Conservation (phyloP, 35 echinoderm and acorn worm species). For the Ophiothrix spiculata region DNA sequence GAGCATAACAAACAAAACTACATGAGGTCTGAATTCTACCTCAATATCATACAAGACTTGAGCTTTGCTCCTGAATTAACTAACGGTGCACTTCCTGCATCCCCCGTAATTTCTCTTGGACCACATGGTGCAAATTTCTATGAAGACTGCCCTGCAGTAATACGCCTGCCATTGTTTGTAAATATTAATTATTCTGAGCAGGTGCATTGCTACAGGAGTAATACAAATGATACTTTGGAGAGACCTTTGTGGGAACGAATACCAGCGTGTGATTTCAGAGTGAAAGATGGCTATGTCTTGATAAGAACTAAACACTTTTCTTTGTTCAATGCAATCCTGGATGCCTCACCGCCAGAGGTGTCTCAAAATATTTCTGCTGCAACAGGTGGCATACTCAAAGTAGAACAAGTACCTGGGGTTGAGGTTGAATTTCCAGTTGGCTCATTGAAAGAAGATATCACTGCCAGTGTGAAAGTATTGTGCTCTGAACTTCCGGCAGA, state of each 20-base stretch:
- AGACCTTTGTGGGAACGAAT: constrained; percentile 65
- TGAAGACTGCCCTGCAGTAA: constrained; percentile 66
- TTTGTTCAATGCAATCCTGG: constrained; percentile 68
- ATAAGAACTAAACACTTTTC: constrained; percentile 79
- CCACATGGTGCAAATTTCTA: constrained; percentile 85
- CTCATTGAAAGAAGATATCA: constrained; percentile 45
- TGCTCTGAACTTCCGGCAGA: constrained; percentile 54
- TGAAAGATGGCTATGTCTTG: constrained; percentile 57
- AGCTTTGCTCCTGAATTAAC: constrained; percentile 54
- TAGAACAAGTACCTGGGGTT: constrained; percentile 81
- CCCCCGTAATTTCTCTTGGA: constrained; percentile 66
- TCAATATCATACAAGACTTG: constrained; percentile 48
- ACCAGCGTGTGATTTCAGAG: constrained; percentile 68
- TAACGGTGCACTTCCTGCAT: constrained; percentile 28
- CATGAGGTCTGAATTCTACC: constrained; percentile 63
- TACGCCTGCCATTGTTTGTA: constrained; percentile 66
- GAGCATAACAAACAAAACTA: constrained; percentile 82
- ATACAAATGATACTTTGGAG: constrained; percentile 62
- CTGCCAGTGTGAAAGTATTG: constrained; percentile 65
- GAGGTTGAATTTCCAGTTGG: constrained; percentile 68
- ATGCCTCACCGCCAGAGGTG: constrained; percentile 48
- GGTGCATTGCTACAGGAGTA: constrained; percentile 75
- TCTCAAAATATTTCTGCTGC: constrained; percentile 46
- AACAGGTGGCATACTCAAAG: constrained; percentile 59
- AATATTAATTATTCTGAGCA: constrained; percentile 41